These are phyloP conservation scores for Lordiphosa fenestrarum DNA, from an alignment of 2,888 invertebrate species.

Conservation along the genomic window DNA sequence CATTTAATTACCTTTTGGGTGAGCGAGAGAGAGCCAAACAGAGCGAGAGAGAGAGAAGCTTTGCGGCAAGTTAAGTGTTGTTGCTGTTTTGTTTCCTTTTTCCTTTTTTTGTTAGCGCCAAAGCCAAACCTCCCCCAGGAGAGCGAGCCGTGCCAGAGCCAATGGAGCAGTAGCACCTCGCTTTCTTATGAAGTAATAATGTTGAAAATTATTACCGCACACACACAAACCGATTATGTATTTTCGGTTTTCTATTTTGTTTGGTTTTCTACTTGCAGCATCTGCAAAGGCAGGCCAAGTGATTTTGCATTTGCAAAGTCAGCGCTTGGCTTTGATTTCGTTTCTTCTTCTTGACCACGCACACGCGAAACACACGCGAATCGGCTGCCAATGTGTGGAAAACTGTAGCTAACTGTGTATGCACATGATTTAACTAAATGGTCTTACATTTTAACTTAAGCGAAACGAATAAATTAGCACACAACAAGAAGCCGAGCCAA, in stretches of 20 bases:
- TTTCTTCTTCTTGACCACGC: no score
- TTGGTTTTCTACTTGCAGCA: slow-evolving; percentile 8
- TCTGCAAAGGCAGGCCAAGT: slow-evolving; percentile 4
- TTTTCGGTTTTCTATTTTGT: slow-evolving; percentile 2
- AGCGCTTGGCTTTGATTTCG: no score
- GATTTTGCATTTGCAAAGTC: no score
- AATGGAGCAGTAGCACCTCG: slow-evolving; percentile 3
- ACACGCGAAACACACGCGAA: no score
- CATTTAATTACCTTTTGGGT: slow-evolving; percentile 57
- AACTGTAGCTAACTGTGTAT: no score
- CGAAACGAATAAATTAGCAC: slow-evolving; percentile 7
- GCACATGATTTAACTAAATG: no score
- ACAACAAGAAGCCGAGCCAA: slow-evolving; percentile 1
- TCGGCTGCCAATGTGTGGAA: no score
- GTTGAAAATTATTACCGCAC: slow-evolving; percentile 30
- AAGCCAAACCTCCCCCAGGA: slow-evolving; percentile 10
- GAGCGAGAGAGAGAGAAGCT: slow-evolving; percentile 1
- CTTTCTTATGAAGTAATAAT: slow-evolving; percentile 65
- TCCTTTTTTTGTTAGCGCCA: background rate
- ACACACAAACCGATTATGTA: background rate
- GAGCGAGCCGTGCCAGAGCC: background rate
- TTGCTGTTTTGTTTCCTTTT: background rate
- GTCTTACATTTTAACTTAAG: slow-evolving; percentile 5
- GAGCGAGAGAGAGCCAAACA: background rate
- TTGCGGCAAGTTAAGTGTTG: slow-evolving; percentile 8